Evolutionary conservation across 2,888 invertebrate species (phyloP).

Genomic region (Chymomyza caudatula): DNA sequence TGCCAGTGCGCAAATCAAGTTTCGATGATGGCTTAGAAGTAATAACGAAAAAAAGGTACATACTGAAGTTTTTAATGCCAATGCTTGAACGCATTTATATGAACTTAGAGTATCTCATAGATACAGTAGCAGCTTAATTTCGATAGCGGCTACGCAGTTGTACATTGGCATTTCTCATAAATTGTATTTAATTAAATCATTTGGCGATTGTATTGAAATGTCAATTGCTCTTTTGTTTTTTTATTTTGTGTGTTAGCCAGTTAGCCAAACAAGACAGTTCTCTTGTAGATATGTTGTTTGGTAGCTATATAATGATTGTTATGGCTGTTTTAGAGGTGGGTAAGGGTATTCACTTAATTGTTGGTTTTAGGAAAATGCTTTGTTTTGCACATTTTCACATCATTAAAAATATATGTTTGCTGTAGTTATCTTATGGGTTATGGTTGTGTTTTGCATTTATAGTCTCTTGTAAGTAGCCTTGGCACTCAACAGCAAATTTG

Average conservation of each 20-base stretch:
- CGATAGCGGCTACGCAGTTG: slow-evolving; percentile 11
- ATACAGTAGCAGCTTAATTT: neutral
- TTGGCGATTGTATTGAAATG: slow-evolving; percentile 57
- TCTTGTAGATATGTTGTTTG: neutral
- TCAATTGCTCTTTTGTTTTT: slow-evolving; percentile 31
- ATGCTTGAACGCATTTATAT: neutral
- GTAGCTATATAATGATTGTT: too few relatives aligned
- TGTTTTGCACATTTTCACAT: slow-evolving; percentile 60
- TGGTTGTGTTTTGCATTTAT: neutral
- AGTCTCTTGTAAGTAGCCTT: slow-evolving; percentile 59
- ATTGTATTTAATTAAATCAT: slow-evolving; percentile 56
- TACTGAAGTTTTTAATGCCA: neutral
- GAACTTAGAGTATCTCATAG: neutral
- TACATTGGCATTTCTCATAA: slow-evolving; percentile 45
- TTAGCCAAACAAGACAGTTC: neutral
- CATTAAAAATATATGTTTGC: slow-evolving; percentile 49
- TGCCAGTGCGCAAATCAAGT: slow-evolving; percentile 30
- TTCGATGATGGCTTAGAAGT: slow-evolving; percentile 14
- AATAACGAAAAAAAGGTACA: neutral
- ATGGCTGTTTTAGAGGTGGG: too few relatives aligned
- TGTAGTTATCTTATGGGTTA: slow-evolving; percentile 12
- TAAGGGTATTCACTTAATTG: slow-evolving; percentile 68
- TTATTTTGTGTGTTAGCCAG: neutral
- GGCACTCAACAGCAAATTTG: slow-evolving; percentile 60
- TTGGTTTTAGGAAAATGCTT: slow-evolving; percentile 47